A percentile compares a stretch with the other conserved stretches of the same genome.
phyloP scores from a whole-genome alignment of 2,113 vertebrate species.

The Passer montanus region DNA sequence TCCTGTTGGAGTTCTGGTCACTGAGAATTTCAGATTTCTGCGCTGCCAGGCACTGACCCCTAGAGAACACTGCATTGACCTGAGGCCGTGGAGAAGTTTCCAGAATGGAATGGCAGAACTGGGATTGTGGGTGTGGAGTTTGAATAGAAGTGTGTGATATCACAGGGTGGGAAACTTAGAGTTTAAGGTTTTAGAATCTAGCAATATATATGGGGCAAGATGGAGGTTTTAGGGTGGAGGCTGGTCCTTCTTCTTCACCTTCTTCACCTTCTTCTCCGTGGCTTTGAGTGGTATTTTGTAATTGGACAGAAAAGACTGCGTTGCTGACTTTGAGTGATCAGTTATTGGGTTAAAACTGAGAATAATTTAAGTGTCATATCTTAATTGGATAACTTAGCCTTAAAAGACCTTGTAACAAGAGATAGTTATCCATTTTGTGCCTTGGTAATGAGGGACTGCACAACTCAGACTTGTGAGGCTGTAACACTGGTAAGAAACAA shows the following conservation, averaged over 20 bases:
- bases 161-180: neutral
- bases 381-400: neutral
- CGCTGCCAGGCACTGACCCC: neutral
- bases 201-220: neutral
- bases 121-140: neutral
- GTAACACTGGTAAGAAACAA: neutral
- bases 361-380: neutral
- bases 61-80: neutral
- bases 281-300: neutral
- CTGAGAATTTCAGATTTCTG: neutral
- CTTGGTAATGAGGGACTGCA: neutral
- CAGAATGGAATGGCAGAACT: neutral
- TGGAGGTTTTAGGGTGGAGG: neutral
- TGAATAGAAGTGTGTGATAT: neutral
- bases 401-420: neutral
- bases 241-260: neutral
- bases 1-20: too few species aligned
- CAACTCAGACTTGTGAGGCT: neutral
- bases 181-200: neutral
- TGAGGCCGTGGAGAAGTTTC: neutral
- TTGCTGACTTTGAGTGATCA: neutral
- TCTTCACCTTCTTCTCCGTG: neutral
- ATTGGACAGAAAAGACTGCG: neutral
- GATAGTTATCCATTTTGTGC: neutral
- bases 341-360: neutral